Evolutionary conservation across 2,797 vertebrate species (phyloP).

Genomic region (Erethizon dorsatum): DNA sequence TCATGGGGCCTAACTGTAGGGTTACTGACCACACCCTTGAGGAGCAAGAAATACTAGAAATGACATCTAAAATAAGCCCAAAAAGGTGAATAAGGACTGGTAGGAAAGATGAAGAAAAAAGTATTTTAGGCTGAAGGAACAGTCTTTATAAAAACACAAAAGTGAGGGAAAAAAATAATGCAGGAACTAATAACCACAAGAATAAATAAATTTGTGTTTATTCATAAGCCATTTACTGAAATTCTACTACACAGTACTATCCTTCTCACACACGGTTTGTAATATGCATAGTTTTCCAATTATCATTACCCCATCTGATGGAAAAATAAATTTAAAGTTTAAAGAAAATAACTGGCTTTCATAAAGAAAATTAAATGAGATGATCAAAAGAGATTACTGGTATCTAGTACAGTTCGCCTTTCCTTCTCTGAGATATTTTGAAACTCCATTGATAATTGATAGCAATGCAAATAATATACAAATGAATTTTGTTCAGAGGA

Average conservation of each 20-base stretch:
- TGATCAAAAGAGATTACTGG: background rate
- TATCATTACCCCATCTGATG: background rate
- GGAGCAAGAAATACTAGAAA: background rate
- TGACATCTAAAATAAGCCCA: background rate
- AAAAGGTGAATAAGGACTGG: background rate
- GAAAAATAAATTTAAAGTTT: slow-evolving; percentile 38
- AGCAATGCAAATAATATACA: slow-evolving; percentile 43
- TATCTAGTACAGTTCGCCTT: background rate
- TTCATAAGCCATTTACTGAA: slow-evolving; percentile 15
- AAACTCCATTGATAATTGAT: slow-evolving; percentile 1
- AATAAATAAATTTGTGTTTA: slow-evolving; percentile 11
- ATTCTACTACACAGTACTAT: background rate
- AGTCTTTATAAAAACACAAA: slow-evolving; percentile 5
- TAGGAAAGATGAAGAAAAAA: slow-evolving; percentile 12
- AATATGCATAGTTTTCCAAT: slow-evolving; percentile 30
- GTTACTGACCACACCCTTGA: background rate
- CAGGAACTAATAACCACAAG: slow-evolving; percentile 3
- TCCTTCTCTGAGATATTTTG: slow-evolving; percentile 24
- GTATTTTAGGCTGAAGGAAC: background rate
- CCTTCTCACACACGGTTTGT: slow-evolving; percentile 4
- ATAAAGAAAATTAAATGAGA: slow-evolving; percentile 35
- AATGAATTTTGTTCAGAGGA: slow-evolving; percentile 22
- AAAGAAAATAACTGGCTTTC: background rate
- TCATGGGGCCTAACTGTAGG: background rate
- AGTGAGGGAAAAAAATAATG: background rate